A percentile compares a stretch with the other conserved stretches of the same genome.
phyloP scores from a whole-genome alignment of 2,888 invertebrate genomes.

The Archaeoteleia sp. region DNA sequence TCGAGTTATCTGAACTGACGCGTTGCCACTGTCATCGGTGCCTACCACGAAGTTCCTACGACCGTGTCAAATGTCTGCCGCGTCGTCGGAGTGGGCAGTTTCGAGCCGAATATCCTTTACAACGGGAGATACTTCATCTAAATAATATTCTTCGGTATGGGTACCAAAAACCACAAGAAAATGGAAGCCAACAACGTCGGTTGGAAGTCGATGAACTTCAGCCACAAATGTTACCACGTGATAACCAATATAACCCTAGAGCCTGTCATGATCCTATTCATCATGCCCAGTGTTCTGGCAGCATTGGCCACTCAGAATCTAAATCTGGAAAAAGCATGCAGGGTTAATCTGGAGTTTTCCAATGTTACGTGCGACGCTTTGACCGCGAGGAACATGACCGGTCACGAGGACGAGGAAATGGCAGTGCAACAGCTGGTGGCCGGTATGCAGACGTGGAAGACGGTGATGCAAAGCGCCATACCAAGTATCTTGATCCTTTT shows the following conservation, averaged over 20 bases:
- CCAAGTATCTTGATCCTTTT: conserved; percentile 89
- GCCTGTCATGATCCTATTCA: conserved; percentile 85
- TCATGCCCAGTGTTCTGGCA: conserved; percentile 80
- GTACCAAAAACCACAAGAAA: background rate
- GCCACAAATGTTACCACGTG: conserved; percentile 78
- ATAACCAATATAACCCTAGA: conserved; percentile 83
- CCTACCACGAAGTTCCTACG: too few species aligned
- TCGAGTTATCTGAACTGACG: too few species aligned
- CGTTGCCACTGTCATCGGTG: too few species aligned
- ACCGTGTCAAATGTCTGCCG: too few species aligned
- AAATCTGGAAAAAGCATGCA: conserved; percentile 90
- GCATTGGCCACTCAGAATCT: conserved; percentile 89
- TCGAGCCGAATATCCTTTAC: too few species aligned
- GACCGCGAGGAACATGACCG: conserved; percentile 82
- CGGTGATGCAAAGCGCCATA: conserved; percentile 86
- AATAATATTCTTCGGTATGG: background rate
- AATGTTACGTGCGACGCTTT: conserved; percentile 86
- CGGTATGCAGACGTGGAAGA: conserved; percentile 90
- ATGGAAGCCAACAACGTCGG: background rate
- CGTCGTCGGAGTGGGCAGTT: too few species aligned
- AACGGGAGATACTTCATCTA: background rate
- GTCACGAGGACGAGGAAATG: conserved; percentile 79
- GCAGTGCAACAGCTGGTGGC: conserved; percentile 80
- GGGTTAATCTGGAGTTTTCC: conserved; percentile 86
- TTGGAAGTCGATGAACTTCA: conserved; percentile 77